Evolutionary conservation across 2,797 vertebrate species (phyloP).

Genomic region (Pseudopleuronectes americanus): DNA sequence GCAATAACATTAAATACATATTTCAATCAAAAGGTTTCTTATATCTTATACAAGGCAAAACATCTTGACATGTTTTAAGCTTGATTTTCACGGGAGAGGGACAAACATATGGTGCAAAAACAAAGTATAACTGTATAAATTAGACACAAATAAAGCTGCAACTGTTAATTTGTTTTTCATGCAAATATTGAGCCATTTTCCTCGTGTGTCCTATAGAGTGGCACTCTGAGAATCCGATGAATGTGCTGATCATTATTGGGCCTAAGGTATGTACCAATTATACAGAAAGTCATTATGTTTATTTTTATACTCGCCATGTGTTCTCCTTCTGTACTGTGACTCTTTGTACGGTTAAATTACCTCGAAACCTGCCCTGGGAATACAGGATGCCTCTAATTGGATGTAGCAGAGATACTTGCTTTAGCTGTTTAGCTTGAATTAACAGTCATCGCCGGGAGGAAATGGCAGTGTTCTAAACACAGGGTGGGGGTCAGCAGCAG

Average conservation of each 20-base stretch:
- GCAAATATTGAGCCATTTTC: background rate
- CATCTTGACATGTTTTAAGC: too few species aligned
- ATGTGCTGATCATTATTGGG: conserved; percentile 90
- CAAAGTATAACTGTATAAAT: too few species aligned
- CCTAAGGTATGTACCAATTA: conserved; percentile 85
- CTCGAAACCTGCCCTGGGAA: conserved; percentile 36
- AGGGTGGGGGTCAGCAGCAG: conserved; percentile 23
- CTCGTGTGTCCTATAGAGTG: conserved; percentile 85
- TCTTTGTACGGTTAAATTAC: conserved; percentile 32
- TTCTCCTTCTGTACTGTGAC: conserved; percentile 4
- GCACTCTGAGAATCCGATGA: conserved; percentile 86
- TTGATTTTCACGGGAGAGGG: too few species aligned
- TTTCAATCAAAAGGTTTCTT: too few species aligned
- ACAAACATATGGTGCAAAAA: too few species aligned
- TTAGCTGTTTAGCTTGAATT: conserved; percentile 75
- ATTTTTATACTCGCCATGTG: conserved; percentile 14
- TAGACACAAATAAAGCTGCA: conserved; percentile 2
- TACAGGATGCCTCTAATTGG: conserved; percentile 69
- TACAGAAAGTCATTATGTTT: background rate
- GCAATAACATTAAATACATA: too few species aligned
- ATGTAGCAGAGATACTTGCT: conserved; percentile 71
- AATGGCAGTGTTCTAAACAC: conserved; percentile 28
- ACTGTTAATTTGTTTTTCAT: background rate
- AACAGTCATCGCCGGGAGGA: conserved; percentile 46
- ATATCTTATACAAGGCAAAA: too few species aligned